phyloP scores from a whole-genome alignment of 2,888 invertebrate genomes.

The Incurvaria masculella region DNA sequence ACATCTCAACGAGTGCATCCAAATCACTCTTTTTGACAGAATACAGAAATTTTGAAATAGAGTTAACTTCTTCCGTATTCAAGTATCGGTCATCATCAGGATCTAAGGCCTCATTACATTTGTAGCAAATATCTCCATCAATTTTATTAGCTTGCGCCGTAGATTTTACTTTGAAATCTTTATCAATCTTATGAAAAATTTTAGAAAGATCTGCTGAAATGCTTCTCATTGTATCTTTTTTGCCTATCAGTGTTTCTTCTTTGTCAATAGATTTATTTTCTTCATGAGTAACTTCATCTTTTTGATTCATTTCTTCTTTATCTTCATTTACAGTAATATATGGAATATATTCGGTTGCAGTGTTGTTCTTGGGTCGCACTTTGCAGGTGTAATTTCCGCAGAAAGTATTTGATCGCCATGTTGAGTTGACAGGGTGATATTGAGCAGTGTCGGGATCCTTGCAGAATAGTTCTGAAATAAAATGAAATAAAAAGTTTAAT shows the following conservation, averaged over 20 bases:
- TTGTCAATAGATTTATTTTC: neutral
- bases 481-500: too few species aligned
- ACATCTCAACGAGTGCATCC: conserved; percentile 42
- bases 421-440: conserved; percentile 33
- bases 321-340: conserved; percentile 22
- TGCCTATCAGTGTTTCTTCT: conserved; percentile 9
- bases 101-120: neutral
- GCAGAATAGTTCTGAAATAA: conserved; percentile 39
- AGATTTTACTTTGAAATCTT: neutral
- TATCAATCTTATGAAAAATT: neutral
- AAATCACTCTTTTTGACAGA: conserved; percentile 41
- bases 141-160: neutral
- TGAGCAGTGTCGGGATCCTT: conserved; percentile 45
- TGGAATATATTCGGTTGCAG: conserved; percentile 20
- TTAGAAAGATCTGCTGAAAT: conserved; percentile 1
- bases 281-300: neutral
- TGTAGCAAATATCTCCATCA: neutral
- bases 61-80: conserved; percentile 34
- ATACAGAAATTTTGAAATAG: conserved; percentile 32
- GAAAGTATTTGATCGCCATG: conserved; percentile 40
- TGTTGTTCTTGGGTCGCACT: conserved; percentile 25
- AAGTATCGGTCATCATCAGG: conserved; percentile 29
- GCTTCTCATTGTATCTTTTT: conserved; percentile 6
- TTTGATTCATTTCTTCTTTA: conserved; percentile 20
- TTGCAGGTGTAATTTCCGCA: conserved; percentile 48